These are phyloP conservation scores for Drosophila lacertosa DNA, from an alignment of 1,140 invertebrate species.

Conservation along the genomic window DNA sequence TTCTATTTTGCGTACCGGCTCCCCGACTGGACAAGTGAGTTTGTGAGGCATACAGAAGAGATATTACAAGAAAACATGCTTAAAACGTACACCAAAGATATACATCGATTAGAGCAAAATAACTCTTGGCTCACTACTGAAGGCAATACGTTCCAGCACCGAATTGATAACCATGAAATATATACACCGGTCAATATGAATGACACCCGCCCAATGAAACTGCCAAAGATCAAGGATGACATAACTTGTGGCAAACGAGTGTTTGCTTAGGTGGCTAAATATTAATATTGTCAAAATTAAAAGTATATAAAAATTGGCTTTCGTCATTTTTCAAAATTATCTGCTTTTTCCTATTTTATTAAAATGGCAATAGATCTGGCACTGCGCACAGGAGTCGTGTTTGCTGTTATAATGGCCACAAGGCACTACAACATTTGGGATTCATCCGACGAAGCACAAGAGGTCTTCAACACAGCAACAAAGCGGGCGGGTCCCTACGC, in stretches of 20 bases:
- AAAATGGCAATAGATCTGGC: conserved; percentile 54
- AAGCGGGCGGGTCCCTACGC: conserved; percentile 31
- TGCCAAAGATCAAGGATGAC: conserved; percentile 66
- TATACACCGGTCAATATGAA: not conserved
- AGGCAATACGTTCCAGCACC: not conserved
- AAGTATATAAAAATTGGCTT: not conserved
- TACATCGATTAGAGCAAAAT: not conserved
- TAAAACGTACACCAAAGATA: not conserved
- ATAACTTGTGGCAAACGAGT: conserved; percentile 54
- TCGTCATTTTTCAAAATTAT: not conserved
- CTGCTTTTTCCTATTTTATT: not conserved
- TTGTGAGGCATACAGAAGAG: conserved; percentile 27
- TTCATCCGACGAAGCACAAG: conserved; percentile 35
- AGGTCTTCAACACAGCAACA: conserved; percentile 25
- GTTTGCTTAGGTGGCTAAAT: conserved; percentile 20
- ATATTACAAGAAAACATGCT: conserved; percentile 26
- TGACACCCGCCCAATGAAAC: conserved; percentile 3
- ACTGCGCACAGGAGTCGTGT: conserved; percentile 52
- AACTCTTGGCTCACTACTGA: not conserved
- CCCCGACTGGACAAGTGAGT: conserved; percentile 50
- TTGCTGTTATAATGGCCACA: conserved; percentile 47
- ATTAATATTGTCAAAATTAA: conserved; percentile 26
- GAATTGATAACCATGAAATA: not conserved
- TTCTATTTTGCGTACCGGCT: conserved; percentile 57
- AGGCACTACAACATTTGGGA: conserved; percentile 52